Evolutionary conservation across 2,113 vertebrate genomes (phyloP), one percentile per base, ranked within the genome.

Genomic region (Lanius ludovicianus): DNA sequence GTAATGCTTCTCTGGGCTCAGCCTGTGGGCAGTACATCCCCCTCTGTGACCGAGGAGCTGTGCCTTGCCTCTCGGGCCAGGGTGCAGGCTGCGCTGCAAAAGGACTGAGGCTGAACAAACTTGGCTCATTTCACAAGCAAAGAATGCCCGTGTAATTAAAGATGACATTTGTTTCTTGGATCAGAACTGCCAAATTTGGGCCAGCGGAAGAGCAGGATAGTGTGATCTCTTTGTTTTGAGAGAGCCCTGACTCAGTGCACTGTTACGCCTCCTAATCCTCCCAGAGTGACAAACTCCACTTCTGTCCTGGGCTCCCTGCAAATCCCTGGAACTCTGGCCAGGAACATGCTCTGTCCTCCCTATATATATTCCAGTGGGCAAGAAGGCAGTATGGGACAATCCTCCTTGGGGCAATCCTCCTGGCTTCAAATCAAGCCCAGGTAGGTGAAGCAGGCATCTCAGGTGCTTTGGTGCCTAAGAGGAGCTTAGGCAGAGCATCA

Each of bases 101-200:
- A 49, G 73, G 23, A 60, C 47, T 0, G 0, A 81, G 93, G 33
- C 83, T 64, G 70, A 84, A 55, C 73, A 52, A 64, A 64, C 65
- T 80, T n/a, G 1, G 59, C 75, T 92, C 42, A 7, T 47, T 47
- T 56, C 5, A 2, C 65, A 42, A 68, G 68, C 57, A 71, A 81
- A 57, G 52, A 84, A 52, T 56, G 85, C 46, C 85, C 55, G 0
- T 25, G 53, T 71, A 71, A 71, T 84, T 86, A 84, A 76, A 76
- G 78, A 71, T 84, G 79, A 84, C 79, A 75, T 90, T 95, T 90
- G 42, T 55, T 92, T 95, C 79, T 92, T 92, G 91, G 86, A 90
- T 65, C 89, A 52, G 76, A 77, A n/a, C 80, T 63, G 68, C 47
- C 24, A 1, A 55, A 59, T 87, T 67, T 78, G 86, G 86, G 90